Conservation (phyloP, 1,140 invertebrate species). For the Drosophila murphyi region DNA sequence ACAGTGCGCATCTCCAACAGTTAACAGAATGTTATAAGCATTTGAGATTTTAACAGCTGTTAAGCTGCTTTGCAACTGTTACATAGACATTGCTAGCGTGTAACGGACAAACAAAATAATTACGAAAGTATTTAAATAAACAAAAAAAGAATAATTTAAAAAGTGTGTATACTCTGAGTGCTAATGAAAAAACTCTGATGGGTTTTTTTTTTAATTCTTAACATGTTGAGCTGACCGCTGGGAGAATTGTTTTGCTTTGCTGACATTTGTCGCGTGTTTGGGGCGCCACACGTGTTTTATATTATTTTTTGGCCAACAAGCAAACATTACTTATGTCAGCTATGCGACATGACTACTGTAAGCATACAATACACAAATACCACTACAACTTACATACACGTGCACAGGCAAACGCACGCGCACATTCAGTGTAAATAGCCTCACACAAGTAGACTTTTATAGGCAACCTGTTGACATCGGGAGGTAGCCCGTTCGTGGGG, state of each 20-base stretch:
- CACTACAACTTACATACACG: slow-evolving; percentile 35
- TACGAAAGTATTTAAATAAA: neutral
- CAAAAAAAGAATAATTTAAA: neutral
- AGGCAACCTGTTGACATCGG: slow-evolving; percentile 77
- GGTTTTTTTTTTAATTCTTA: neutral
- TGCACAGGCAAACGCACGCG: slow-evolving; percentile 30
- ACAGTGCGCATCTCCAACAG: slow-evolving; percentile 1
- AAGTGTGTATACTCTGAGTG: neutral
- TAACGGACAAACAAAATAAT: neutral
- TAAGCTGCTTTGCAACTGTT: slow-evolving; percentile 13
- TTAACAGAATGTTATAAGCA: slow-evolving; percentile 27
- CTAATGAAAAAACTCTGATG: neutral
- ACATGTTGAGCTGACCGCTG: neutral
- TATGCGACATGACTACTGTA: slow-evolving; percentile 59
- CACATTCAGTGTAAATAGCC: slow-evolving; percentile 26
- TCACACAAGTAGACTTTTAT: slow-evolving; percentile 8
- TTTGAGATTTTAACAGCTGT: slow-evolving; percentile 20
- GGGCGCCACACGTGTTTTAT: slow-evolving; percentile 14
- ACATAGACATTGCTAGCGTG: neutral
- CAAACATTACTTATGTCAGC: slow-evolving; percentile 69
- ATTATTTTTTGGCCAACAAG: slow-evolving; percentile 39
- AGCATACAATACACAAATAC: slow-evolving; percentile 29
- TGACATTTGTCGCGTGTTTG: slow-evolving; percentile 53
- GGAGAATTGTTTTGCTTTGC: slow-evolving; percentile 1
- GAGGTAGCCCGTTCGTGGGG: neutral